phyloP scores from a whole-genome alignment of 2,888 invertebrate genomes.

The Scaptodrosophila latifasciaeformis region DNA sequence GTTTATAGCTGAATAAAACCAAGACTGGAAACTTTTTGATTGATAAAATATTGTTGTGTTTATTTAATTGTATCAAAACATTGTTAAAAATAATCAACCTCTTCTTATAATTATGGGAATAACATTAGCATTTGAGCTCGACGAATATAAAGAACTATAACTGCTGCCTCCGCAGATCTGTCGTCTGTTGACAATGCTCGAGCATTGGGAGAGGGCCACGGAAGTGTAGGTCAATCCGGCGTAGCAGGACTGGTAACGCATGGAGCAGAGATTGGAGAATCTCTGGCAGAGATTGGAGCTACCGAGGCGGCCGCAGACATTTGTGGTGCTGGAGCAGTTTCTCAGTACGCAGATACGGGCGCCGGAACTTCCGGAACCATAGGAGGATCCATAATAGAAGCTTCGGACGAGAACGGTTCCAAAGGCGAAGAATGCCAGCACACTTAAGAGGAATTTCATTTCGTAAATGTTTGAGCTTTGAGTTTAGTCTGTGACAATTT shows the following conservation, averaged over 20 bases:
- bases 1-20: too few species aligned
- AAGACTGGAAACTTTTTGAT: too few species aligned
- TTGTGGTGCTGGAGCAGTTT: conserved; percentile 24
- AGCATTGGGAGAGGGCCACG: conserved; percentile 26
- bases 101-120: conserved; percentile 32
- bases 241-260: conserved; percentile 32
- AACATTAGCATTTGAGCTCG: conserved; percentile 11
- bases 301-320: conserved; percentile 39
- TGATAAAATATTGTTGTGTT: too few species aligned
- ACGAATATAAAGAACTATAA: conserved; percentile 5
- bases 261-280: conserved; percentile 38
- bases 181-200: conserved; percentile 30
- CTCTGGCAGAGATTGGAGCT: conserved; percentile 44
- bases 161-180: conserved; percentile 16
- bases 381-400: not conserved
- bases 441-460: conserved; percentile 33
- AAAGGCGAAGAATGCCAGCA: conserved; percentile 30
- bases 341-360: conserved; percentile 30
- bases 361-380: conserved; percentile 10
- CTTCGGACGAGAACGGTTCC: too few species aligned
- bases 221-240: conserved; percentile 19
- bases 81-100: conserved; percentile 29
- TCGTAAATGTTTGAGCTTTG: conserved; percentile 7
- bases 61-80: too few species aligned
- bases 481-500: not conserved